Evolutionary conservation across 2,888 invertebrate species (phyloP).

Genomic region (Heliconius sara): DNA sequence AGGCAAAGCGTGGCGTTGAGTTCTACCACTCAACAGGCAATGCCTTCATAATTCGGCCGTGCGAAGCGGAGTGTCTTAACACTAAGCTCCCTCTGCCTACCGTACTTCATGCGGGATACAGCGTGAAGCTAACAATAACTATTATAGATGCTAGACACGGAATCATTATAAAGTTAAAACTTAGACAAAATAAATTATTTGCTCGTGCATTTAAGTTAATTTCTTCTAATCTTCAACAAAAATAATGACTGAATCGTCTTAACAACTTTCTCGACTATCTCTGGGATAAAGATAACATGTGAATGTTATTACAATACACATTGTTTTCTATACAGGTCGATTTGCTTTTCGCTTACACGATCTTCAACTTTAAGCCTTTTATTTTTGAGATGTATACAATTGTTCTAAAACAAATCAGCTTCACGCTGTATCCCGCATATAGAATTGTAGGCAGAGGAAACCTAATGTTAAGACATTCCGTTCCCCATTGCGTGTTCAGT

Average conservation of each 20-base stretch:
- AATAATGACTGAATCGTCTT: slow-evolving; percentile 52
- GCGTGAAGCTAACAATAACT: too few relatives aligned
- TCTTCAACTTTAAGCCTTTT: background rate
- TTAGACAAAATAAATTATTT: background rate
- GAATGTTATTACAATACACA: slow-evolving; percentile 48
- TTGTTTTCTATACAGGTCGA: slow-evolving; percentile 39
- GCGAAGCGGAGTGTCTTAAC: too few relatives aligned
- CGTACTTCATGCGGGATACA: background rate
- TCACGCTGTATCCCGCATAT: too few relatives aligned
- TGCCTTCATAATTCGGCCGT: too few relatives aligned
- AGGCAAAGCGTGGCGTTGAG: too few relatives aligned
- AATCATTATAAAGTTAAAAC: background rate
- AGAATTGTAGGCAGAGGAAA: too few relatives aligned
- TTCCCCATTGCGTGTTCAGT: too few relatives aligned
- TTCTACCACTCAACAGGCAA: too few relatives aligned
- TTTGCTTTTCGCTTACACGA: background rate
- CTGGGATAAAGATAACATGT: slow-evolving; percentile 59
- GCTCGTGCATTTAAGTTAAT: slow-evolving; percentile 10
- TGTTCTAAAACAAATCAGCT: too few relatives aligned
- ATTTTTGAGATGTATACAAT: too few relatives aligned
- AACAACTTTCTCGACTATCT: slow-evolving; percentile 58
- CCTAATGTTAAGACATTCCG: too few relatives aligned
- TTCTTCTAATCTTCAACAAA: slow-evolving; percentile 50
- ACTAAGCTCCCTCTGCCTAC: too few relatives aligned
- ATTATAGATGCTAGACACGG: background rate